Base-by-base conservation (phyloP, 2,113 vertebrate species). In the Alectura lathami region DNA sequence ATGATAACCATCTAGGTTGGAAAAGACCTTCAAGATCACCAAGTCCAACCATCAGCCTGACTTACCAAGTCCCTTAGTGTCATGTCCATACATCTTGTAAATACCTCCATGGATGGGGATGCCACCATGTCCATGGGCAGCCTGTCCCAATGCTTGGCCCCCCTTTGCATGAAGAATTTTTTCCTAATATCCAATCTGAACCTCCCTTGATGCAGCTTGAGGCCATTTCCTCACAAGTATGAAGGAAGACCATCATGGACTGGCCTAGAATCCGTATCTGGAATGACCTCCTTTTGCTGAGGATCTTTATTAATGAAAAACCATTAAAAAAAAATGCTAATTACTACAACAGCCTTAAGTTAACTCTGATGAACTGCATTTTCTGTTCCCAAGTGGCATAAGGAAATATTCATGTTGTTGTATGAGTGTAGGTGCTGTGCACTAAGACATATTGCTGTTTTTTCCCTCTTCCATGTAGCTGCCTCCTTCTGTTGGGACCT, bases 401-500 rank as follows among this genome's bases (percentile, higher is more conserved):
- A 50, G 16, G n/a, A 34, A 62, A 45, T n/a, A 51, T 18, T 36
- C 16, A 22, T 8, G 17, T 62, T 66, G 26, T 17, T 85, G 17
- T 13, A 3, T 29, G 66, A 70, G 26, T 26, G 34, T 43, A 83
- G 70, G 47, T 53, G 36, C 47, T 86, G 9, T 30, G 36, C 17
- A 4, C 72, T 22, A 45, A 34, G 18, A 3, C 0, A 0, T 62
- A 0, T 6, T 6, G 18, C 38, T 57, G n/a, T 30, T 11, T 54
- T n/a, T n/a, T 16, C 54, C 22, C 24, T 79, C 40, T 79, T 50
- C 50, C 20, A 9, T 3, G 22, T 27, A 38, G 30, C 42, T 66
- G 13, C 36, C 23, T 48, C 34, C 15, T 73, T 50, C 56, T 29
- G 13, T 64, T 83, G 63, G 72, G 57, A 54, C 17, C 70, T 80